phyloP scores from a whole-genome alignment of 2,113 vertebrate species.

The Ailuropoda melanoleuca region DNA sequence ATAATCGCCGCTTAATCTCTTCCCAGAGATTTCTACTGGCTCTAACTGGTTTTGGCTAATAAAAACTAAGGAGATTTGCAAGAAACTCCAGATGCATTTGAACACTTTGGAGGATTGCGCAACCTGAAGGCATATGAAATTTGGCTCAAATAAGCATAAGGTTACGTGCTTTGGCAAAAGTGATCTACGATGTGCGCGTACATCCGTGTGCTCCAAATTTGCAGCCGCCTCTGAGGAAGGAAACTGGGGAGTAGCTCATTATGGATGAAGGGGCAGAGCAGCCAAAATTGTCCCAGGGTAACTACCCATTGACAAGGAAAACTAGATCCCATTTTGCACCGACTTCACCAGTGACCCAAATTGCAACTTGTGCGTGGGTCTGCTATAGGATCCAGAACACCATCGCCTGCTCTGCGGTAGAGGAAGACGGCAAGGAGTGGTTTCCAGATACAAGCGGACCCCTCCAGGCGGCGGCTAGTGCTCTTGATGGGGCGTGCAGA shows the following conservation, averaged over 20 bases:
- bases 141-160: constrained; percentile 74
- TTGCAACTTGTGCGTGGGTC: not conserved
- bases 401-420: not conserved
- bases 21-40: constrained; percentile 58
- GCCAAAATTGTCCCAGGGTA: not conserved
- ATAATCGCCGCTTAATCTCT: constrained; percentile 60
- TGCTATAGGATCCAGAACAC: not conserved
- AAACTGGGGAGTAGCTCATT: not conserved
- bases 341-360: not conserved
- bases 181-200: not conserved
- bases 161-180: constrained; percentile 58
- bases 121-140: constrained; percentile 66
- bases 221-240: constrained; percentile 17
- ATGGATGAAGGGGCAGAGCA: not conserved
- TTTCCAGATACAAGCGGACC: not conserved
- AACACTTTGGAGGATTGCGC: constrained; percentile 56
- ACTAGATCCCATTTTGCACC: not conserved
- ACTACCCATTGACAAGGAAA: not conserved
- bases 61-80: constrained; percentile 64
- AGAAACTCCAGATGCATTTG: constrained; percentile 71
- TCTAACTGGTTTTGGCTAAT: constrained; percentile 68
- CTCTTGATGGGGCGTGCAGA: not conserved
- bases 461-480: not conserved
- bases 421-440: not conserved
- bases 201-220: constrained; percentile 48